A percentile compares a stretch with the other conserved stretches of the same genome.
These are phyloP conservation scores for Darevskia nairensis DNA, from an alignment of 2,797 vertebrate genomes.

Conservation along the genomic window DNA sequence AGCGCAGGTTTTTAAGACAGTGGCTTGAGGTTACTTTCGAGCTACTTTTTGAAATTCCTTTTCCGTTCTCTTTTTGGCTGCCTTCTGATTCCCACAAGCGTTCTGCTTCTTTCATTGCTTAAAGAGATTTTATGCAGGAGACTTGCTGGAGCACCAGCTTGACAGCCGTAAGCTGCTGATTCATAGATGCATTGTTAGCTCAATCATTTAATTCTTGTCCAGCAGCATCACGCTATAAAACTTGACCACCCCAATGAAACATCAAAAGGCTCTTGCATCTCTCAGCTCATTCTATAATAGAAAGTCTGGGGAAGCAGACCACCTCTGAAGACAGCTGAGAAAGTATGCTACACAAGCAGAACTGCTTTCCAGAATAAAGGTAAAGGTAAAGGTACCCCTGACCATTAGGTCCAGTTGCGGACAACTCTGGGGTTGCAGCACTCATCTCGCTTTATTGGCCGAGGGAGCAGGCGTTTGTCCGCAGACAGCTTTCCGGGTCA, in stretches of 20 bases:
- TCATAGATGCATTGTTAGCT: neutral
- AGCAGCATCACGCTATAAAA: neutral
- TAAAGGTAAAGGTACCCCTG: too few relatives aligned
- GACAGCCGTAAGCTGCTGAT: conserved; percentile 7
- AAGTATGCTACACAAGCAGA: neutral
- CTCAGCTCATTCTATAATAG: neutral
- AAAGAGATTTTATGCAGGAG: neutral
- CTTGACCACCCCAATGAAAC: neutral
- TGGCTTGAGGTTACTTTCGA: neutral
- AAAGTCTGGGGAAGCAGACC: neutral
- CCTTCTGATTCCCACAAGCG: neutral
- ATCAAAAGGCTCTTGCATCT: neutral
- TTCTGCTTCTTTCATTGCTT: neutral
- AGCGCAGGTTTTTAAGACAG: neutral
- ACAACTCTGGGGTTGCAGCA: too few relatives aligned
- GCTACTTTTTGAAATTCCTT: neutral
- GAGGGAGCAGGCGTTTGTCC: too few relatives aligned
- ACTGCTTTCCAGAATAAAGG: neutral
- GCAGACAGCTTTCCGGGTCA: too few relatives aligned
- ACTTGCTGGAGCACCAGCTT: neutral
- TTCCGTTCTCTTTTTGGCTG: neutral
- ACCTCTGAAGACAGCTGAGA: conserved; percentile 8
- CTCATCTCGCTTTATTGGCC: too few relatives aligned
- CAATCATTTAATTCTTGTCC: conserved; percentile 18
- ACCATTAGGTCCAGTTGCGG: too few relatives aligned